Conservation (phyloP, 37 sponge, comb jelly and placozoan genomes). For the Axinella damicornis region DNA sequence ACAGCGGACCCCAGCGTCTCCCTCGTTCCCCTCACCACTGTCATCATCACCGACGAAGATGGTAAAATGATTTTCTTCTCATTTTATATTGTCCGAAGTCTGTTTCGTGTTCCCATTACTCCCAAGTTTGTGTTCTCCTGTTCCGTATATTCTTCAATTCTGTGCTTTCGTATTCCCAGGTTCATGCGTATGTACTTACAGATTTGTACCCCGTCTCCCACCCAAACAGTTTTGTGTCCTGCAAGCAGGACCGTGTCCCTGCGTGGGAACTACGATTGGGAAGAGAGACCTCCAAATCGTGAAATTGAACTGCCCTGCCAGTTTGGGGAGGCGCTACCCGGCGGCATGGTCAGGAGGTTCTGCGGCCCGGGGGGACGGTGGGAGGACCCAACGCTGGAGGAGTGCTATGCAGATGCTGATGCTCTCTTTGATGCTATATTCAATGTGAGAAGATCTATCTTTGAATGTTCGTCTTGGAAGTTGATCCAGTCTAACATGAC, state of each 20-base stretch:
- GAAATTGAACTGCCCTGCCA: conserved; percentile 6
- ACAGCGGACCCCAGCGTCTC: conserved; percentile 2
- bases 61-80: not conserved
- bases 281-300: conserved; percentile 11
- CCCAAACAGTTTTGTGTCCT: conserved; percentile 33
- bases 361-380: conserved; percentile 11
- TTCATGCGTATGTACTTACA: too few relatives aligned
- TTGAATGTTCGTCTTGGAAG: too few relatives aligned
- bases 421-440: not conserved
- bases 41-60: conserved; percentile 51
- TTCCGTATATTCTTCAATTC: too few relatives aligned
- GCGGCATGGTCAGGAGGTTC: not conserved
- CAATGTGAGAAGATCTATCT: too few relatives aligned
- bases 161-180: too few relatives aligned
- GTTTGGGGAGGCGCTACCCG: not conserved
- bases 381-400: not conserved
- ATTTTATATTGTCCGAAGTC: not conserved
- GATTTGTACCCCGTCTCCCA: too few relatives aligned
- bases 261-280: conserved; percentile 12
- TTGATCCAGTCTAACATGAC: too few relatives aligned
- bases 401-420: conserved; percentile 26
- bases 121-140: too few relatives aligned
- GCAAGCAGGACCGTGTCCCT: too few relatives aligned
- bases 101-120: too few relatives aligned
- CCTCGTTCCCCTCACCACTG: not conserved